Percentiles rank a stretch among this genome's conserved stretches.
phyloP scores from a whole-genome alignment of 2,113 vertebrate species.

The Apus apus region DNA sequence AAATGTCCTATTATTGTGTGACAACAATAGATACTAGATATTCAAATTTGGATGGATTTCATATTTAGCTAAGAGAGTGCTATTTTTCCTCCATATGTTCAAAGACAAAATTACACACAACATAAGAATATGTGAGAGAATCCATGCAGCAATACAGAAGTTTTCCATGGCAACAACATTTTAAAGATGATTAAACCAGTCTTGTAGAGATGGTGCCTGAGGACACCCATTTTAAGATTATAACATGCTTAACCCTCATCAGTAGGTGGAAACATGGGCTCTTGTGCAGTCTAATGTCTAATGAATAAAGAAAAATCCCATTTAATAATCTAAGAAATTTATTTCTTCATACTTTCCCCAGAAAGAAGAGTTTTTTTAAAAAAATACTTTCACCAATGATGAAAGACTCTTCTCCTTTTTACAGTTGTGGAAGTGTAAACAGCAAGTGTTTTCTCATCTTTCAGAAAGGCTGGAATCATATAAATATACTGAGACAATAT shows the following conservation, averaged over 20 bases:
- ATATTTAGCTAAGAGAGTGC: background rate
- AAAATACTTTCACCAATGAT: background rate
- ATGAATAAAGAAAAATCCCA: background rate
- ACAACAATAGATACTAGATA: background rate
- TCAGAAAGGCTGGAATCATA: background rate
- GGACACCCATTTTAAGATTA: constrained; percentile 46
- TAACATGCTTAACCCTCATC: constrained; percentile 23
- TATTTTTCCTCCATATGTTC: constrained; percentile 29
- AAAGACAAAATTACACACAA: constrained; percentile 22
- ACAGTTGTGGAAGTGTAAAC: background rate
- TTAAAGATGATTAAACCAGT: constrained; percentile 32
- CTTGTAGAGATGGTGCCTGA: constrained; percentile 28
- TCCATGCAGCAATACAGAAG: constrained; percentile 28
- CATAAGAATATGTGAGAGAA: constrained; percentile 12
- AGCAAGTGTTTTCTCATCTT: background rate
- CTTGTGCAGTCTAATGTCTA: background rate
- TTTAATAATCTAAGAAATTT: constrained; percentile 1
- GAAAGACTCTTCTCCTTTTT: background rate
- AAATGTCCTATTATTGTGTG: background rate
- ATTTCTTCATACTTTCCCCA: background rate
- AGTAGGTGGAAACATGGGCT: background rate
- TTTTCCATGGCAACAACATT: constrained; percentile 65
- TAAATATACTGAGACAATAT: background rate
- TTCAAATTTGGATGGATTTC: background rate
- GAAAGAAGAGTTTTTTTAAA: background rate